Evolutionary conservation across 2,888 invertebrate genomes (phyloP).

Genomic region (Metopia argyrocephala): DNA sequence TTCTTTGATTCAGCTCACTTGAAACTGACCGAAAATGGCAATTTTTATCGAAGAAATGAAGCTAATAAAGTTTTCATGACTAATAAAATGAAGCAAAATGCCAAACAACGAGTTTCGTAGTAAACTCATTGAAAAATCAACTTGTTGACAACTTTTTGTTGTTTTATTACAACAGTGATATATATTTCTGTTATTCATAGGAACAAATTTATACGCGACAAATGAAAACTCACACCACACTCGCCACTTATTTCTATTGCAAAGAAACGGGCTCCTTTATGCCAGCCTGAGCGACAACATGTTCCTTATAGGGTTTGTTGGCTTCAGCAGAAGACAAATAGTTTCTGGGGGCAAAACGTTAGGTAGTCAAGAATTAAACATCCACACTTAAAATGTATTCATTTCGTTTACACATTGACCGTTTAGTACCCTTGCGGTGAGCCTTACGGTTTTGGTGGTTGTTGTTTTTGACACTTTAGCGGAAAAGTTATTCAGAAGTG

Average conservation of each 20-base stretch:
- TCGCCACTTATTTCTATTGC: slow-evolving; percentile 26
- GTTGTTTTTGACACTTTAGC: slow-evolving; percentile 80
- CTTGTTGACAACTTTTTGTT: too few species aligned
- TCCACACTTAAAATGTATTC: slow-evolving; percentile 98
- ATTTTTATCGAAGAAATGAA: too few species aligned
- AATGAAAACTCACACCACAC: slow-evolving; percentile 21
- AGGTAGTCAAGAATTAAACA: slow-evolving; percentile 96
- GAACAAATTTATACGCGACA: slow-evolving; percentile 5
- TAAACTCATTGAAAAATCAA: too few species aligned
- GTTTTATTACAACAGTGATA: too few species aligned
- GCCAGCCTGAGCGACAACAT: slow-evolving; percentile 81
- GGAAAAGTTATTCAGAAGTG: too few species aligned
- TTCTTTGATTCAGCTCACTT: too few species aligned
- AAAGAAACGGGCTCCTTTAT: slow-evolving; percentile 80
- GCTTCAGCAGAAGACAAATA: slow-evolving; percentile 90
- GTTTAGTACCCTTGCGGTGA: slow-evolving; percentile 98
- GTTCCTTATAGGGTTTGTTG: slow-evolving; percentile 84
- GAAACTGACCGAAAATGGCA: too few species aligned
- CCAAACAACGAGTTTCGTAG: too few species aligned
- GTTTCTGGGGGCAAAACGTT: slow-evolving; percentile 96
- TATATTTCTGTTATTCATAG: slow-evolving; percentile 26
- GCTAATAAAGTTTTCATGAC: too few species aligned
- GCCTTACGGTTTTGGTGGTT: slow-evolving; percentile 99
- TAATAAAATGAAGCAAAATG: too few species aligned
- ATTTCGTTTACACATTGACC: slow-evolving; percentile 91